Evolutionary conservation across 2,888 invertebrate genomes (phyloP), one percentile per base, ranked within the genome.

Genomic region (Nematopogon swammerdamellus): DNA sequence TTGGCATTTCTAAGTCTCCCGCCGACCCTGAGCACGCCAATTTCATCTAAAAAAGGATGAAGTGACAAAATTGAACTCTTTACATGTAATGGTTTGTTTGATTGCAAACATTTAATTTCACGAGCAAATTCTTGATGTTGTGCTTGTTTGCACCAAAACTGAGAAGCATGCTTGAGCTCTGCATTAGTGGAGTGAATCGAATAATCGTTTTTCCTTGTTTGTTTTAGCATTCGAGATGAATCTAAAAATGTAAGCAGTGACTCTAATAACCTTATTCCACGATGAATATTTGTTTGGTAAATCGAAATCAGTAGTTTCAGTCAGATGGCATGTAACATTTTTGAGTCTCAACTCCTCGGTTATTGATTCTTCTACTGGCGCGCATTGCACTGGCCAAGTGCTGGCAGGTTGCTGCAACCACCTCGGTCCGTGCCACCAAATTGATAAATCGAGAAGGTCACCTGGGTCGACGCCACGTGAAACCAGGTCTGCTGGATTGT

Each of bases 381-480:
- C 5, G 8, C 16, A 14, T 20, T n/a, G 18, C 25, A 20, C 43
- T 16, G 14, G 10, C 43, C 43, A 29, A 45, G 19, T 6, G 14
- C 17, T 16, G 10, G 42, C 17, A 46, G 29, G 17, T 43, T 19
- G 42, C 18, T 16, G 14, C 16, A 46, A 25, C 46, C 51, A 53
- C n/a, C 36, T 19, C 4, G 53, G 56, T 18, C 54, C 54, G 1
- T 53, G 20, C 54, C 54, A 54, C 57, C 55, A 55, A n/a, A 54
- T 30, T 2, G 46, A 29, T 29, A 51, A 45, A 2, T 50, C 25
- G 18, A 18, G 44, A 6, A 54, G 45, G 19, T 55, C 52, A 4
- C 29, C 18, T 14, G 44, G 20, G 10, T 49, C 43, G 4, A 54
- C 11, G 1, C 56, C 56, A 25, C 54, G 46, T 19, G 53, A 55